Conservation (phyloP, 2,113 vertebrate genomes). For the Cygnus atratus region DNA sequence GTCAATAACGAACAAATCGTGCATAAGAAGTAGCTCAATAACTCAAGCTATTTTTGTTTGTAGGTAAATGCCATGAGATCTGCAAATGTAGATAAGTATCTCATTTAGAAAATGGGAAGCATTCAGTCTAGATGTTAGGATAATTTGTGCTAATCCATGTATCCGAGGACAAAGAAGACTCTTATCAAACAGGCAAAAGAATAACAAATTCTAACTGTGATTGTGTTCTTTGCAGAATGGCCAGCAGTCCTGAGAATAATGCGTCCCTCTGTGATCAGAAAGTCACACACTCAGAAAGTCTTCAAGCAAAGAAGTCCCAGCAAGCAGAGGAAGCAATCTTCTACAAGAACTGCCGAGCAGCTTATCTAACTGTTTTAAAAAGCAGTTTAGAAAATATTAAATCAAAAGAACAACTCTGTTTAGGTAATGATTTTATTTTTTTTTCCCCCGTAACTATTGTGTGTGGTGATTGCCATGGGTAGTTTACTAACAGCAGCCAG, state of each 20-base stretch:
- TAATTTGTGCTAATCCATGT: not conserved
- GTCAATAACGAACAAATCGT: not conserved
- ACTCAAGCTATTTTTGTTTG: not conserved
- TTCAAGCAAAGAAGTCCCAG: constrained; percentile 63
- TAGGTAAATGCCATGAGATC: too few relatives aligned
- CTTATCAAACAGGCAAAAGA: not conserved
- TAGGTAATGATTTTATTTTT: constrained; percentile 76
- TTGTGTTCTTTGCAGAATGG: constrained; percentile 73
- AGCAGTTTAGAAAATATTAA: constrained; percentile 91
- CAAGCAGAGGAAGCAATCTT: constrained; percentile 82
- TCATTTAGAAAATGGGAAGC: not conserved
- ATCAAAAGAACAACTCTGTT: constrained; percentile 86
- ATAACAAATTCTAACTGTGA: not conserved
- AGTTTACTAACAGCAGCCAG: not conserved
- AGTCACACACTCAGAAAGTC: not conserved
- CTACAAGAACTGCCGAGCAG: constrained; percentile 87
- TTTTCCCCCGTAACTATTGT: not conserved
- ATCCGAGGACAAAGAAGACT: not conserved
- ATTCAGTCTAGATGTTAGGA: not conserved
- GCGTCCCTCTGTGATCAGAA: constrained; percentile 17
- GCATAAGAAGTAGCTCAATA: not conserved
- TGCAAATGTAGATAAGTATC: not conserved
- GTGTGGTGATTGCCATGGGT: not conserved
- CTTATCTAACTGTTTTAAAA: constrained; percentile 87
- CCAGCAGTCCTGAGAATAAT: constrained; percentile 47